Base-by-base conservation (phyloP, 2,797 vertebrate species). In the Dallia pectoralis region DNA sequence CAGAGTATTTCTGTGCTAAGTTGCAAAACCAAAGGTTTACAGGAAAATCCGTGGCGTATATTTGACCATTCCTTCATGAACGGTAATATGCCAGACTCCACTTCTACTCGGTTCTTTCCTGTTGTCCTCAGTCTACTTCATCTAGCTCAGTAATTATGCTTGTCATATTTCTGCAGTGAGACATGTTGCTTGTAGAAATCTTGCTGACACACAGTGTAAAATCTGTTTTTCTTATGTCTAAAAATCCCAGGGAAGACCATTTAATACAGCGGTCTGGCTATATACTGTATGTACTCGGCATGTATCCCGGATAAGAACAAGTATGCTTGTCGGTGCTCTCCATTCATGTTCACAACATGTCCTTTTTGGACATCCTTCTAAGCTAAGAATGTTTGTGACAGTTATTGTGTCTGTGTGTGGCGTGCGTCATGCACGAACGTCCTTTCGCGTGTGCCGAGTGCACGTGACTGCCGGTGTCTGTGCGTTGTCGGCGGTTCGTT, bases 151-250 rank as follows among this genome's bases (percentile, higher is more conserved):
- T 77, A 77, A 81, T 84, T 81, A 80, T 82, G 70, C 67, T 77
- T 71, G 79, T 81, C 81, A 47, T 75, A 82, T 85, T 75, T 70
- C 74, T 81, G 65, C 70, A 56, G 33, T 61, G 72, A 65, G 77
- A 83, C 71, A 81, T 73, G 64, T 59, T 70, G 70, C 77, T 78
- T 56, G 77, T 61, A 83, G 69, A 47, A 84, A 81, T 82, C 71
- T 82, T 83, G 74, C 83, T 87, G 79, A 84, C 80, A 81, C 71
- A 63, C 67, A 51, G 72, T 47, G n/a, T 77, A 71, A 81, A 85
- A 75, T 64, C 51, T 63, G 29, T 81, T 85, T 78, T 81, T 82
- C 81, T 70, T 75, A 65, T 76, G 71, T 84, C 73, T 82, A 84
- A 81, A 83, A 84, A 84, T 85, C 80, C 73, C 67, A 72, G 59